A percentile compares a stretch with the other conserved stretches of the same genome.
These are phyloP conservation scores for Cercopithecus mona DNA, from an alignment of 2,113 vertebrate species.

Conservation along the genomic window DNA sequence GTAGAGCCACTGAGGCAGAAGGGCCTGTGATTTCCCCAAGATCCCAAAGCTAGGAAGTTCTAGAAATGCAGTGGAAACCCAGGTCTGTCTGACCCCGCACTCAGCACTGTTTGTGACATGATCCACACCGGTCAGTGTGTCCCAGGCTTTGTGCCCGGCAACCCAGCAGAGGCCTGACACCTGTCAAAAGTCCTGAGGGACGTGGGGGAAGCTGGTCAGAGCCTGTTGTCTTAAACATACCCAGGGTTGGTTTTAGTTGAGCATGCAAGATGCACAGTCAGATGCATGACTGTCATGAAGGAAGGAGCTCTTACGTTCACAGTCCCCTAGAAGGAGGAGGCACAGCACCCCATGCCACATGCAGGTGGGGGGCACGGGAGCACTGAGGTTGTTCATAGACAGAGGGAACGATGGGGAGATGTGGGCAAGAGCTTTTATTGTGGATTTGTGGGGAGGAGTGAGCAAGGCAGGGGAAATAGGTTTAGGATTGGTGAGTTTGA, in stretches of 20 bases:
- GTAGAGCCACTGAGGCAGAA: background rate
- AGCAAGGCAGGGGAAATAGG: background rate
- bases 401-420: background rate
- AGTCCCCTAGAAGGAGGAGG: background rate
- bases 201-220: background rate
- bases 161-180: background rate
- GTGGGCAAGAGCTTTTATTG: background rate
- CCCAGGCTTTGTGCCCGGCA: background rate
- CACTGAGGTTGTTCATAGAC: background rate
- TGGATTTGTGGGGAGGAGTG: background rate
- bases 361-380: background rate
- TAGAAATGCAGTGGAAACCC: background rate
- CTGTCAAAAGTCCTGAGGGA: background rate
- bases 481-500: background rate
- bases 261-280: background rate
- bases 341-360: fast-evolving
- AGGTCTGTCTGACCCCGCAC: background rate
- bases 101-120: background rate
- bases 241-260: background rate
- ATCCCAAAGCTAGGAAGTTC: background rate
- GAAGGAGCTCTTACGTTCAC: background rate
- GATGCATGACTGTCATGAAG: background rate
- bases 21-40: background rate
- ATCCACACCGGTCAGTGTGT: background rate
- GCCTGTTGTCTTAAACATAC: background rate